These are phyloP conservation scores for Acyrthosiphon pisum DNA, from an alignment of 1,140 invertebrate genomes.

Conservation along the genomic window DNA sequence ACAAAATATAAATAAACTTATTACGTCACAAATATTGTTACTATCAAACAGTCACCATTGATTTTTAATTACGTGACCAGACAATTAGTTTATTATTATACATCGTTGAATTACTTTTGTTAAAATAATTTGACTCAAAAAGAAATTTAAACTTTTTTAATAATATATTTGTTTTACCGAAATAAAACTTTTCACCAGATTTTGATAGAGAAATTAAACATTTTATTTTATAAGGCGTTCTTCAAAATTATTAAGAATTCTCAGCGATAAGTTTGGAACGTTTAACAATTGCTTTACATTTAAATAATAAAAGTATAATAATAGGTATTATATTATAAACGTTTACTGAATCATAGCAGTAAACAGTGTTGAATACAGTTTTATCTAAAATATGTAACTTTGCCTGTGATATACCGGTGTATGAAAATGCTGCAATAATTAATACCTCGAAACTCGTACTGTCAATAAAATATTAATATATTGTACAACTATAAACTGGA, in stretches of 20 bases:
- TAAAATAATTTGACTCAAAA: background rate
- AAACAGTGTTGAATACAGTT: background rate
- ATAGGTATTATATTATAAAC: background rate
- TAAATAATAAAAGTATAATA: background rate
- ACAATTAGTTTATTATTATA: background rate
- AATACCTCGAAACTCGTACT: background rate
- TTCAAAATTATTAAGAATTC: background rate
- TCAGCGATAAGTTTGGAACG: background rate
- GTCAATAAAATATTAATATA: background rate
- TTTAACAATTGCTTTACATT: background rate
- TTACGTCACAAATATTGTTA: background rate
- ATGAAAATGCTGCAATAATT: background rate
- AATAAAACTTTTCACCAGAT: background rate
- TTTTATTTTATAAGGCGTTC: background rate
- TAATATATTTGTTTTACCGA: background rate
- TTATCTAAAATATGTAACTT: background rate
- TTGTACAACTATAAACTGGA: background rate
- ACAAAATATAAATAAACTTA: background rate
- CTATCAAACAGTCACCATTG: background rate
- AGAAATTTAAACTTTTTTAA: constrained; percentile 3
- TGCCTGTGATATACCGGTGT: background rate
- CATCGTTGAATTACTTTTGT: background rate
- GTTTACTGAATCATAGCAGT: background rate
- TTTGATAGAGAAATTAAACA: background rate
- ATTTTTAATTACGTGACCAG: background rate